Conservation (phyloP, 2,113 vertebrate genomes). For the Gymnogyps californianus region DNA sequence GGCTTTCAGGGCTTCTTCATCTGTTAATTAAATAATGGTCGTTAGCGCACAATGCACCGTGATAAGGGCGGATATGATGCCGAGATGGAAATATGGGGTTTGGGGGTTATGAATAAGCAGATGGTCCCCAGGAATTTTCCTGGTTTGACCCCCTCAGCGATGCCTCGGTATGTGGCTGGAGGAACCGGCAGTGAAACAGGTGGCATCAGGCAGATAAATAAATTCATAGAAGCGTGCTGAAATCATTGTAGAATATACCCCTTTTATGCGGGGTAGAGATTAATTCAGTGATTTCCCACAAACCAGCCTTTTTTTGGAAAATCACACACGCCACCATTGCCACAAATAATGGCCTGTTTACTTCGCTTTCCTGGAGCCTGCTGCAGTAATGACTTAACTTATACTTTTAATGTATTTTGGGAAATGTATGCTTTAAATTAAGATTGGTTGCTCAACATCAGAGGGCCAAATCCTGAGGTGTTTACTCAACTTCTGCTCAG, state of each 20-base stretch:
- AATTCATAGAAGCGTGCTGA: constrained; percentile 61
- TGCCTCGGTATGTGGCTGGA: constrained; percentile 51
- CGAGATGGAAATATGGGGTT: constrained; percentile 37
- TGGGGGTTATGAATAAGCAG: constrained; percentile 64
- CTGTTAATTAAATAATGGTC: constrained; percentile 81
- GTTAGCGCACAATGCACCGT: constrained; percentile 66
- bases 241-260: constrained; percentile 55
- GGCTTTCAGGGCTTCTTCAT: constrained; percentile 79
- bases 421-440: neutral
- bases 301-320: constrained; percentile 30
- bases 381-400: neutral
- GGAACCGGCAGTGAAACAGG: constrained; percentile 62
- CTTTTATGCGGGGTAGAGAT: constrained; percentile 55
- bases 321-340: neutral
- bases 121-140: constrained; percentile 59
- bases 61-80: constrained; percentile 33
- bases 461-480: neutral
- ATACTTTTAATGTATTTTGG: neutral
- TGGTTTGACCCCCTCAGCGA: constrained; percentile 20
- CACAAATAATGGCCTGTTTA: constrained; percentile 1
- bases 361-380: neutral
- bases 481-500: neutral
- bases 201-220: constrained; percentile 68
- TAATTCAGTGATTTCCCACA: constrained; percentile 60
- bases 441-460: neutral